Evolutionary conservation across 2,888 invertebrate species (phyloP).

Genomic region (Axea sp.): DNA sequence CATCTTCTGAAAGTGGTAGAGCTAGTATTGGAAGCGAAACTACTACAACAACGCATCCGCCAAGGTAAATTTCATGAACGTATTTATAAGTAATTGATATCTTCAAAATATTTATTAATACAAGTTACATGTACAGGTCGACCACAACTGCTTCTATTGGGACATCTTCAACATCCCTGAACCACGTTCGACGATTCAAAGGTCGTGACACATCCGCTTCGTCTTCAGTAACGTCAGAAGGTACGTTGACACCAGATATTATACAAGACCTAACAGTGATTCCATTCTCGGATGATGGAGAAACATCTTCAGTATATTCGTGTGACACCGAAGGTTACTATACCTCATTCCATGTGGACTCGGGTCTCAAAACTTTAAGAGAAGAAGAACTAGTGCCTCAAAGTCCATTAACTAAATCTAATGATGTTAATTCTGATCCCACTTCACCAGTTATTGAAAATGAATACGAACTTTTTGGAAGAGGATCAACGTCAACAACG

Average conservation of each 20-base stretch:
- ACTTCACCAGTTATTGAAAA: constrained; percentile 88
- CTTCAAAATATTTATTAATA: background rate
- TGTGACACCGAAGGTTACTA: constrained; percentile 99
- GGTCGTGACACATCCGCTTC: constrained; percentile 86
- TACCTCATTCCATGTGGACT: constrained; percentile 98
- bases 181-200: constrained; percentile 76
- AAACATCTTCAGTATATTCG: constrained; percentile 94
- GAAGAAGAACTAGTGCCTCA: constrained; percentile 87
- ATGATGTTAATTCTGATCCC: constrained; percentile 82
- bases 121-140: constrained; percentile 70
- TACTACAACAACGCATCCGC: constrained; percentile 82
- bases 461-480: constrained; percentile 94
- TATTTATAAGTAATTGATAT: background rate
- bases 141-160: constrained; percentile 78
- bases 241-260: constrained; percentile 90
- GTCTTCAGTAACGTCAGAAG: constrained; percentile 91
- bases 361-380: constrained; percentile 91
- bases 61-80: constrained; percentile 67
- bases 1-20: constrained; percentile 92
- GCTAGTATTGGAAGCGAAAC: constrained; percentile 92
- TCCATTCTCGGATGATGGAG: constrained; percentile 85
- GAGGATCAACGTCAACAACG: constrained; percentile 93
- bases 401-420: constrained; percentile 86
- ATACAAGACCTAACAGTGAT: constrained; percentile 85
- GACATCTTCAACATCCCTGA: constrained; percentile 78